These are phyloP conservation scores for Stegostoma tigrinum DNA, from an alignment of 2,113 vertebrate species.

Conservation along the genomic window DNA sequence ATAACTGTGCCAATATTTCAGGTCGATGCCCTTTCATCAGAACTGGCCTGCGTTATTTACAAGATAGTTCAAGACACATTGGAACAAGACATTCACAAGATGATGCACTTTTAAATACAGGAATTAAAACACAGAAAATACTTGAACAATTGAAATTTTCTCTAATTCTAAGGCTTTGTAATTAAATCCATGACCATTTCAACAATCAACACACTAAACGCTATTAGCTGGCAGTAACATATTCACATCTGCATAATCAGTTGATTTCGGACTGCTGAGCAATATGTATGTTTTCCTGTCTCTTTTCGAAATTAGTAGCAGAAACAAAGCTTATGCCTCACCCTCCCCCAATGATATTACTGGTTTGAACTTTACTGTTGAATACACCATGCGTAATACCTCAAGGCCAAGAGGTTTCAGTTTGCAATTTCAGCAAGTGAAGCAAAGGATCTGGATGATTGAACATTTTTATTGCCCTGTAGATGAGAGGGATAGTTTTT, in stretches of 20 bases:
- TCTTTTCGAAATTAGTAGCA: not conserved
- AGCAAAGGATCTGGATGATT: no score
- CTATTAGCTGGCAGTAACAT: not conserved
- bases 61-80: not conserved
- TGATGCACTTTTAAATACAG: not conserved
- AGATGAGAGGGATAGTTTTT: no score
- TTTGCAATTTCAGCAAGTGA: no score
- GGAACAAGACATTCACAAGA: not conserved
- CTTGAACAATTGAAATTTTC: not conserved
- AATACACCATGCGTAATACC: no score
- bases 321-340: not conserved
- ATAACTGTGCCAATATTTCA: not conserved
- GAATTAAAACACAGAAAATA: not conserved
- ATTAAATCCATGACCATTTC: not conserved
- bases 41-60: not conserved
- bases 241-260: not conserved
- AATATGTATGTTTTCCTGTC: not conserved
- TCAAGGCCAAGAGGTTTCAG: no score
- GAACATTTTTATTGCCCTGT: no score
- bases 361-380: no score
- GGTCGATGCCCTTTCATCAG: not conserved
- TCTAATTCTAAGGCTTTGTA: not conserved
- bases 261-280: not conserved
- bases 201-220: not conserved
- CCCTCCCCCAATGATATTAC: no score